phyloP scores from a whole-genome alignment of 1,140 invertebrate genomes.

The Cotesia glomerata region DNA sequence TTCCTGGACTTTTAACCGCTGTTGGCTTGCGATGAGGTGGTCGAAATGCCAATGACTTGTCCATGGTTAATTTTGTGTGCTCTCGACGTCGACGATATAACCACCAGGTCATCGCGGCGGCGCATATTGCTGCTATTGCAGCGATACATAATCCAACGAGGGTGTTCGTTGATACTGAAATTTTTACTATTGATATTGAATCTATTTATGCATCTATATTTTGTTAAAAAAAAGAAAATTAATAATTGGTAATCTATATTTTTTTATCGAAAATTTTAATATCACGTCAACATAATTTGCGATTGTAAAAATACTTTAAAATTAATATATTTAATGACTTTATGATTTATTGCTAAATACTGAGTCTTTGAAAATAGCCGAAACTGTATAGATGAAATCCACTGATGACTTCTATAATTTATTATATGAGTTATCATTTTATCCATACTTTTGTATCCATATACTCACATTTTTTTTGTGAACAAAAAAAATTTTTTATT shows the following conservation, averaged over 20 bases:
- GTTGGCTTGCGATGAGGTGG: slow-evolving; percentile 69
- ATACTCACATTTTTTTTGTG: too few species aligned
- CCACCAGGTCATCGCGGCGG: slow-evolving; percentile 68
- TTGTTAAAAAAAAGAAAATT: not conserved
- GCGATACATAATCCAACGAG: slow-evolving; percentile 70
- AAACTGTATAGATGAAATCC: too few species aligned
- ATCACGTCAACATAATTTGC: too few species aligned
- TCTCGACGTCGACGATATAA: slow-evolving; percentile 65
- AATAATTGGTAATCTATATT: not conserved
- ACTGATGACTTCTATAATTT: too few species aligned
- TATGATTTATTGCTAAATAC: too few species aligned
- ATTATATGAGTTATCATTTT: too few species aligned
- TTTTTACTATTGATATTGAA: not conserved
- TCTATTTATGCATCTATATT: not conserved
- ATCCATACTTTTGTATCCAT: too few species aligned
- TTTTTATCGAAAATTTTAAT: not conserved
- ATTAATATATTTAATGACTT: too few species aligned
- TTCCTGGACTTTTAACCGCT: slow-evolving; percentile 71
- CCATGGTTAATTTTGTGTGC: slow-evolving; percentile 59
- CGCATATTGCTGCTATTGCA: slow-evolving; percentile 65
- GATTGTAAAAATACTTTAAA: too few species aligned
- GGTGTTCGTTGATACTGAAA: slow-evolving; percentile 70
- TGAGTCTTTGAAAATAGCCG: too few species aligned
- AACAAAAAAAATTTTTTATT: too few species aligned
- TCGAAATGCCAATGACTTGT: slow-evolving; percentile 68